A percentile compares a stretch with the other conserved stretches of the same genome.
Evolutionary conservation across 2,888 invertebrate genomes (phyloP).

Genomic region (Eulithis prunata): DNA sequence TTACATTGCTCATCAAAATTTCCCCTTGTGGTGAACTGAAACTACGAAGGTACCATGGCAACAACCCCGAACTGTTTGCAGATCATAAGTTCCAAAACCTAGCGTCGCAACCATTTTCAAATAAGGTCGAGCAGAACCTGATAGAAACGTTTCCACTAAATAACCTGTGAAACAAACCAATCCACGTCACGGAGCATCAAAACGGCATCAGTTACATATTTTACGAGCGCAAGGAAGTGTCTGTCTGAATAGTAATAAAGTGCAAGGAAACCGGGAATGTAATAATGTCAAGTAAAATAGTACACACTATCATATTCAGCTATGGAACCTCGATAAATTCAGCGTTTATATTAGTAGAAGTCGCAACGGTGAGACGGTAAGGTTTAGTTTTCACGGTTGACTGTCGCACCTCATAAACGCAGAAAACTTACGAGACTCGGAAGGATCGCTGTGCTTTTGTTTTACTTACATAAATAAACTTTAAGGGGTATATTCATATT

Average conservation of each 20-base stretch:
- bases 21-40: no score
- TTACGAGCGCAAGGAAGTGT: conserved; percentile 51
- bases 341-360: conserved; percentile 45
- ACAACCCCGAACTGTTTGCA: no score
- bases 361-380: conserved; percentile 25
- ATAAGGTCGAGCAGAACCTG: not conserved
- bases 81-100: no score
- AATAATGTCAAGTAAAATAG: conserved; percentile 54
- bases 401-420: not conserved
- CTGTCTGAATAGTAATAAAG: conserved; percentile 58
- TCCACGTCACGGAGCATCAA: conserved; percentile 40
- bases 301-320: conserved; percentile 47
- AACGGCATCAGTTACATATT: conserved; percentile 50
- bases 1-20: no score
- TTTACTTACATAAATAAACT: no score
- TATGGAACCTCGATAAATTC: conserved; percentile 46
- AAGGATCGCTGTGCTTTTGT: no score
- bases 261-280: conserved; percentile 48
- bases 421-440: not conserved
- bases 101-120: not conserved
- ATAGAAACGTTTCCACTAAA: conserved; percentile 21
- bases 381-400: conserved; percentile 6
- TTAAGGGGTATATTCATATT: no score
- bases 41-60: no score
- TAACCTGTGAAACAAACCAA: conserved; percentile 27